These are phyloP conservation scores for Sinocyclocheilus rhinocerous DNA, from an alignment of 2,113 vertebrate species.

Conservation along the genomic window DNA sequence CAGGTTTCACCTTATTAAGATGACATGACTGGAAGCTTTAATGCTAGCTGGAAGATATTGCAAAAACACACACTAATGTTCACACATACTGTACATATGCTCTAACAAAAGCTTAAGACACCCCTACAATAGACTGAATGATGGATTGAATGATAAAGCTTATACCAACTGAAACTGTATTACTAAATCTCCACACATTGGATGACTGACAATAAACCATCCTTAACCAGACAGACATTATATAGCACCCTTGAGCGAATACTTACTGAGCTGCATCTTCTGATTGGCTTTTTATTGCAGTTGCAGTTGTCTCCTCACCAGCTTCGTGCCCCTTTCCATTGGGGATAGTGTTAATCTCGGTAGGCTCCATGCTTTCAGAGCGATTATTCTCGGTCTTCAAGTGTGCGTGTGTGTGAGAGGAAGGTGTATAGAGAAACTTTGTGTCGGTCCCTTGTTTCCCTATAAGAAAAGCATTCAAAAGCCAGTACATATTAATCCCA, in stretches of 20 bases:
- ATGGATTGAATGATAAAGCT: not conserved
- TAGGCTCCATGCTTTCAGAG: constrained; percentile 63
- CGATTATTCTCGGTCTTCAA: constrained; percentile 54
- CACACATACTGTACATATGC: not conserved
- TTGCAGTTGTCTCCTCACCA: constrained; percentile 64
- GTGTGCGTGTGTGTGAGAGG: constrained; percentile 5
- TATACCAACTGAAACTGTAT: not conserved
- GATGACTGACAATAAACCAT: constrained; percentile 12
- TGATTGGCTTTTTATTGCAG: constrained; percentile 65
- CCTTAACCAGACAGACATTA: constrained; percentile 1
- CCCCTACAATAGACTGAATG: not conserved
- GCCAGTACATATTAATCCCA: not conserved
- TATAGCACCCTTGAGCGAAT: constrained; percentile 1
- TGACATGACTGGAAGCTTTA: constrained; percentile 21
- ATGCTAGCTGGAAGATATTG: constrained; percentile 50
- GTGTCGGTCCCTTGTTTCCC: constrained; percentile 12
- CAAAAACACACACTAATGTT: constrained; percentile 48
- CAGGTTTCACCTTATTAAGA: constrained; percentile 56
- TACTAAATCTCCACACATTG: not conserved
- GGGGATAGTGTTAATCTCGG: constrained; percentile 73
- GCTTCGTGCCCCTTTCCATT: constrained; percentile 78
- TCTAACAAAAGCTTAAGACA: not conserved
- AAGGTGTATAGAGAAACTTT: not conserved
- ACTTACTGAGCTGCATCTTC: constrained; percentile 74
- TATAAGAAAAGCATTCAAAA: not conserved